Evolutionary conservation across 2,113 vertebrate genomes (phyloP).

Genomic region (Mandrillus leucophaeus): DNA sequence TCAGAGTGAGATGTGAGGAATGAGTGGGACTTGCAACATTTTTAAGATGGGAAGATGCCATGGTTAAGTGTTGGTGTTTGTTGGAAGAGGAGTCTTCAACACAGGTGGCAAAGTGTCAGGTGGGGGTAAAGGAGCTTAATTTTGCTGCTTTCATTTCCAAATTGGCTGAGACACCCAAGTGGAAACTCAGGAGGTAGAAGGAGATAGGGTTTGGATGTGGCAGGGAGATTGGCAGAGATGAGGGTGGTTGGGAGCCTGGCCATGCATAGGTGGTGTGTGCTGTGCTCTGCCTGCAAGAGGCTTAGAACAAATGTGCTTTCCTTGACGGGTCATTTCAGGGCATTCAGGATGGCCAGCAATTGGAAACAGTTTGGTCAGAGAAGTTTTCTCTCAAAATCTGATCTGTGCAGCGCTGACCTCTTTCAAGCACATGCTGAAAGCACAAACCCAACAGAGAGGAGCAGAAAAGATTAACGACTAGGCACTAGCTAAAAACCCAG

Average conservation of each 20-base stretch:
- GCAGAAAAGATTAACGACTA: too few species aligned
- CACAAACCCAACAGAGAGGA: background rate
- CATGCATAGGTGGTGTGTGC: too few species aligned
- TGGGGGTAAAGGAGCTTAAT: background rate
- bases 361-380: background rate
- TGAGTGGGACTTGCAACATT: background rate
- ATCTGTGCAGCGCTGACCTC: background rate
- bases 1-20: background rate
- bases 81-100: background rate
- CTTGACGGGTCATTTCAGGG: background rate
- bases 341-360: background rate
- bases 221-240: background rate
- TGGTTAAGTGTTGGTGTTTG: background rate
- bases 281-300: background rate
- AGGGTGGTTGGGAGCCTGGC: background rate
- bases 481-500: too few species aligned
- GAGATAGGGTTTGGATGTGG: background rate
- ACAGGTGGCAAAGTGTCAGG: background rate
- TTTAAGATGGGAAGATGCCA: background rate
- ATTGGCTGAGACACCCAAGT: background rate
- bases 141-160: background rate
- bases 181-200: background rate
- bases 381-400: background rate
- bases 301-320: background rate
- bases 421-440: background rate